Percentiles rank a stretch among this genome's conserved stretches.
Conservation (phyloP, 2,888 invertebrate species). For the Elysia crispata region DNA sequence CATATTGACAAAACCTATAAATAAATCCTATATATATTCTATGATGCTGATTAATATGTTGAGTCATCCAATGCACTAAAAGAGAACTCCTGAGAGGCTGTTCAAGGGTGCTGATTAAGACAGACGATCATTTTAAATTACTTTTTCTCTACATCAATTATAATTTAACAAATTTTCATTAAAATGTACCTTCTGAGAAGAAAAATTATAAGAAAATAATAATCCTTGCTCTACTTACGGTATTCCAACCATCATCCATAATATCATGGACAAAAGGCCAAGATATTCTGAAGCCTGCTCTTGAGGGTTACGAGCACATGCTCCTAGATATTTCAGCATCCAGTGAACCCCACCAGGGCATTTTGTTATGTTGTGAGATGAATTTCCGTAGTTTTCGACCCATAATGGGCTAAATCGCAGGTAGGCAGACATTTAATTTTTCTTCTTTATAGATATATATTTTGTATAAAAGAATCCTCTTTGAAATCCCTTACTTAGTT, state of each 20-base stretch:
- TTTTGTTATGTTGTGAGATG: conserved; percentile 6
- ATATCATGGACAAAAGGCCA: conserved; percentile 63
- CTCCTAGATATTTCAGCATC: conserved; percentile 62
- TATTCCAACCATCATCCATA: conserved; percentile 65
- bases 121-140: no score
- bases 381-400: neutral
- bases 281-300: conserved; percentile 64
- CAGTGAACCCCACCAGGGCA: conserved; percentile 66
- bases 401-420: conserved; percentile 1
- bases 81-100: no score
- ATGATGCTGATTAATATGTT: no score
- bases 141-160: no score
- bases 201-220: neutral
- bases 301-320: conserved; percentile 60
- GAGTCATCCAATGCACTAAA: no score
- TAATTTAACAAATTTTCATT: no score
- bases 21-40: no score
- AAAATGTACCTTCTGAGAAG: no score
- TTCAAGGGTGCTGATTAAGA: no score
- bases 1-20: no score
- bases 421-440: conserved; percentile 17
- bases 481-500: no score
- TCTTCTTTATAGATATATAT: neutral
- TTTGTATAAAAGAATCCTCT: no score
- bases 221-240: conserved; percentile 59